These are phyloP conservation scores for Chaetodon trifasciatus DNA, from an alignment of 2,797 vertebrate species.

Conservation along the genomic window DNA sequence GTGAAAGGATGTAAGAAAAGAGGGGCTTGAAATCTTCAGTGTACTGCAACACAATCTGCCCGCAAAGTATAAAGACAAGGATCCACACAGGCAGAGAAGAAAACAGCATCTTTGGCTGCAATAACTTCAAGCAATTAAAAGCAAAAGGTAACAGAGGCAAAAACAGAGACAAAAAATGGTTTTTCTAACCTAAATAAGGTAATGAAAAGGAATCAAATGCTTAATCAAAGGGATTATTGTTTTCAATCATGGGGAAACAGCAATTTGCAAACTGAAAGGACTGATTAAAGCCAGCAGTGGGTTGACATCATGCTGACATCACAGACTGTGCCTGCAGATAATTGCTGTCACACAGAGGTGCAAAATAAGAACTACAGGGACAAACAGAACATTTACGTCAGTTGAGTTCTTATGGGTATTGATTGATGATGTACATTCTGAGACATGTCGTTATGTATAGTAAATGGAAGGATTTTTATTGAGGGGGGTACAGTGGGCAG, in stretches of 20 bases:
- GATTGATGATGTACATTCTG: neutral
- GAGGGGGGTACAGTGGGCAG: too few relatives aligned
- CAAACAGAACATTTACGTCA: constrained; percentile 8
- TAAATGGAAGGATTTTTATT: neutral
- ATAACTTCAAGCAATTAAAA: neutral
- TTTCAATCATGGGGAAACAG: neutral
- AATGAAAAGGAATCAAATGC: neutral
- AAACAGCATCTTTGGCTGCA: neutral
- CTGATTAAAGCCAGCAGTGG: constrained; percentile 27
- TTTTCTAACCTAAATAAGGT: neutral
- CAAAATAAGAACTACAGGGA: constrained; percentile 10
- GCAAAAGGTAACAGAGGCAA: neutral
- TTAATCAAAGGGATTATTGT: neutral
- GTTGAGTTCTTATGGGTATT: neutral
- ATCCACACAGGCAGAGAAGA: neutral
- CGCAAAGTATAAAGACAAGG: neutral
- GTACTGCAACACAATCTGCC: neutral
- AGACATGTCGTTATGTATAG: neutral
- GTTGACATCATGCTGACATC: constrained; percentile 11
- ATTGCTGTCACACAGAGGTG: constrained; percentile 24
- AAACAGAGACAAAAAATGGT: neutral
- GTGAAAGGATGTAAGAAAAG: neutral
- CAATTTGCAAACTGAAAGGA: neutral
- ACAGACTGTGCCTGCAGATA: constrained; percentile 19
- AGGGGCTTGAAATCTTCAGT: neutral